phyloP scores from a whole-genome alignment of 37 sponge, comb jelly and placozoan species.

The Beroe ovata region DNA sequence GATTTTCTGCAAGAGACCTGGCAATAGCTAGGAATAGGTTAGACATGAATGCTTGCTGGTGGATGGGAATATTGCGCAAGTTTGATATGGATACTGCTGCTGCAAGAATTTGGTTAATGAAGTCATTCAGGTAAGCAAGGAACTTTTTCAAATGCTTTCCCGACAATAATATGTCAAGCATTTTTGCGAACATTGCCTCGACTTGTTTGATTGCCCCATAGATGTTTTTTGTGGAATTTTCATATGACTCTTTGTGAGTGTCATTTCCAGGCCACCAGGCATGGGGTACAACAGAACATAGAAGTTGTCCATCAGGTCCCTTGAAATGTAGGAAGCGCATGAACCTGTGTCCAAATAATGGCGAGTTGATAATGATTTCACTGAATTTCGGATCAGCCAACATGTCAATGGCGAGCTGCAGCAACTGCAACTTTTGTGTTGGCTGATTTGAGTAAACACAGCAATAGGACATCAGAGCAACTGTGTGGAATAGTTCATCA shows the following conservation, averaged over 20 bases:
- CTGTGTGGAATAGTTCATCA: conserved; percentile 30
- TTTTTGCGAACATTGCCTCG: conserved; percentile 47
- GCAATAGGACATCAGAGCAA: conserved; percentile 29
- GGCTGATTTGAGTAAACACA: conserved; percentile 43
- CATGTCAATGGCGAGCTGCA: conserved; percentile 40
- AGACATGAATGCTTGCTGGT: conserved; percentile 55
- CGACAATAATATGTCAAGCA: conserved; percentile 9
- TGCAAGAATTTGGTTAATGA: conserved; percentile 3
- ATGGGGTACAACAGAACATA: conserved; percentile 21
- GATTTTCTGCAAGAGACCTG: conserved; percentile 18
- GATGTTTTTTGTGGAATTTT: neutral
- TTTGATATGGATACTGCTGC: conserved; percentile 19
- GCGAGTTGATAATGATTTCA: conserved; percentile 18
- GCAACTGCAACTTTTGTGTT: conserved; percentile 7
- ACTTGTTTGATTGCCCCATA: conserved; percentile 42
- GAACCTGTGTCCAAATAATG: conserved; percentile 26
- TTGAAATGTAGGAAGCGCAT: conserved; percentile 36
- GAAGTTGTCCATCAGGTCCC: conserved; percentile 39
- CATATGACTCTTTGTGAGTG: conserved; percentile 25
- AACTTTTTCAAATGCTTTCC: conserved; percentile 24
- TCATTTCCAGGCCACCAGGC: conserved; percentile 56
- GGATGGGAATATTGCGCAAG: conserved; percentile 42
- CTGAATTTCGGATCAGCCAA: conserved; percentile 24
- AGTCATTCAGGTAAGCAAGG: conserved; percentile 9
- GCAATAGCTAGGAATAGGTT: conserved; percentile 41